These are phyloP conservation scores for Prunella strophiata DNA, from an alignment of 2,797 vertebrate genomes.

Conservation along the genomic window DNA sequence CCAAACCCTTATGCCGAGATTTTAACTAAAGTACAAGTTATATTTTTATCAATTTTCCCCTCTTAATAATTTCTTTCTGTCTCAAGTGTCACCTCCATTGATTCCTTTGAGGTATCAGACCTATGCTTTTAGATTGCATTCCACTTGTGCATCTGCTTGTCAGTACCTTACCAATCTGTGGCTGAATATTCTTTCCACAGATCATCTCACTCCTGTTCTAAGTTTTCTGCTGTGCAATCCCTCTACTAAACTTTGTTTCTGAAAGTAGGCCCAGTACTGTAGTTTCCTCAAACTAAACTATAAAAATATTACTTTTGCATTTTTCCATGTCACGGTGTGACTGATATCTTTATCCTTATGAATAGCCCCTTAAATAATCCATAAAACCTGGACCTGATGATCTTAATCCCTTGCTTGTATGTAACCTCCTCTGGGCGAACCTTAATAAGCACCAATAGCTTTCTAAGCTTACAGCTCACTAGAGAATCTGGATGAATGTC, in stretches of 20 bases:
- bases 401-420: not conserved
- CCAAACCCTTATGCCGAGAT: not conserved
- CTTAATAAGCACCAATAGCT: slow-evolving; percentile 15
- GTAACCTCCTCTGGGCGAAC: not conserved
- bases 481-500: slow-evolving; percentile 7
- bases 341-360: slow-evolving; percentile 9
- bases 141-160: not conserved
- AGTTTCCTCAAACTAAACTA: not conserved
- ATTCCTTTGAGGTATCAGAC: not conserved
- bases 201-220: not conserved
- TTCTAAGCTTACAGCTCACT: slow-evolving; percentile 13
- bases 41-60: not conserved
- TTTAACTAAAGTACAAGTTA: not conserved
- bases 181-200: not conserved
- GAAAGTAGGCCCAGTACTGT: not conserved
- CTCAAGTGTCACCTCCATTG: not conserved
- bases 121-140: not conserved
- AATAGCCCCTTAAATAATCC: not conserved
- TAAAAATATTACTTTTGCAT: not conserved
- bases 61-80: not conserved
- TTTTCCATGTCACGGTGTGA: slow-evolving; percentile 2
- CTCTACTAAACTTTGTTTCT: not conserved
- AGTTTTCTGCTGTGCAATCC: not conserved
- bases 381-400: not conserved
- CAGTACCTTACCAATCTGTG: not conserved